Base-by-base conservation (phyloP, 2,888 invertebrate species). In the Eucera pruinosa region DNA sequence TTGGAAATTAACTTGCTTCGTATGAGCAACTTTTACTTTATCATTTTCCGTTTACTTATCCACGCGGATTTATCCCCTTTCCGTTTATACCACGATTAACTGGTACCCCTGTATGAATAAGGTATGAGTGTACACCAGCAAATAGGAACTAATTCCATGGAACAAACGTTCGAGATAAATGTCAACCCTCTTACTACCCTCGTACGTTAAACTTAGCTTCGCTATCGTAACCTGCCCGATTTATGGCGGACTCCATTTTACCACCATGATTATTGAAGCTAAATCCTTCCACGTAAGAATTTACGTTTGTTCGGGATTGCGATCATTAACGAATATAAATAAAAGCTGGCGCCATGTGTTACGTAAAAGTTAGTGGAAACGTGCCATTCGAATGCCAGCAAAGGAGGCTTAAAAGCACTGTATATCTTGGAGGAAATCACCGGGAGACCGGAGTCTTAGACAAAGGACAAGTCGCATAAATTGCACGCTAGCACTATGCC, bases 381-480 rank as follows among this genome's bases (percentile, higher is more conserved):
- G 30, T 23, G 11, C 47, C 23, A 18, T 47, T 41, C 5, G 3
- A n/a, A 18, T 43, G n/a, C 15, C 15, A 18, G 20, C 23, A 2
- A 2, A 20, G 6, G 43, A 25, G 36, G 15, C 23, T 50, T 7
- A 54, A 43, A 66, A 72, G 48, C 47, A 13, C 20, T 25, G 48
- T 67, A 61, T 66, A 66, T 76, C 75, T 61, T 7, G n/a, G 15
- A 48, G 72, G 39, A 66, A 77, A 77, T 77, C 71, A 41, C 55
- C 45, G 18, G 54, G n/a, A 20, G 20, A 50, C 55, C 55, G 18
- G 70, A 47, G 41, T 43, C 36, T 9, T 54, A 72, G 15, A 78
- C 68, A 78, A 78, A 66, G 57, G 47, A 41, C 62, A 50, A 13
- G 62, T 62, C 52, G 50, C 62, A 76, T 76, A 70, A 78, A 70